Evolutionary conservation across 2,113 vertebrate genomes (phyloP), one percentile per base, ranked within the genome.

Genomic region (Pyrgilauda ruficollis): DNA sequence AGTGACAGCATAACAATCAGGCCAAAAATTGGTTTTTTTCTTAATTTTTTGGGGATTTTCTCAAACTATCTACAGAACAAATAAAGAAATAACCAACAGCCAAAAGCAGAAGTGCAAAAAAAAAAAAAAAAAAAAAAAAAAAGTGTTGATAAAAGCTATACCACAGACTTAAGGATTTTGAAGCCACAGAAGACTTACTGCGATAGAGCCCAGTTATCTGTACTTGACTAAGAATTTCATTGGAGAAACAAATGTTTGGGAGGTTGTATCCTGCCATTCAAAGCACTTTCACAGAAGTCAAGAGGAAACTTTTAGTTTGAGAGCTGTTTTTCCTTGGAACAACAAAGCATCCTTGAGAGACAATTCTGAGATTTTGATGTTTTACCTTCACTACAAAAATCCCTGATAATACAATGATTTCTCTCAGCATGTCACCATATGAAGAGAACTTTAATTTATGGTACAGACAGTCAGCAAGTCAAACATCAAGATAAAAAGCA

Each of bases 61-160:
- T 23, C 7, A 33, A 67, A 39, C 11, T 3, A 4, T 33, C 37
- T 44, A 26, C 11, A 63, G 47, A 81, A 21, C 17, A 80, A 41
- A 10, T 20, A 16, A 77, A 58, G 7, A 13, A 10, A 78, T 3
- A 0, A 24, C 15, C 3, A 1, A 37, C 4, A 37, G 23, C 10
- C 53, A 79, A 28, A 11, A 73, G 37, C 20, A 91, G 16, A 11
- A 46, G 18, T 35, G 8, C n/a, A 3, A 83, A n/a, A 56, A 56
- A n/a, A 23, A 49, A 46, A 27, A 37, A 39, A 41, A 41, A 41
- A 41, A 41, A 41, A 41, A 37, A 37, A 37, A 37, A 41, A 46
- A 46, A 18, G 5, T 0, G 1, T n/a, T 77, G 24, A 63, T 9
- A 68, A 55, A 15, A 95, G 49, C 41, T 53, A 39, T 2, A 10